Evolutionary conservation across 2,113 vertebrate species (phyloP), one percentile per base, ranked within the genome.

Genomic region (Lepus timidus): DNA sequence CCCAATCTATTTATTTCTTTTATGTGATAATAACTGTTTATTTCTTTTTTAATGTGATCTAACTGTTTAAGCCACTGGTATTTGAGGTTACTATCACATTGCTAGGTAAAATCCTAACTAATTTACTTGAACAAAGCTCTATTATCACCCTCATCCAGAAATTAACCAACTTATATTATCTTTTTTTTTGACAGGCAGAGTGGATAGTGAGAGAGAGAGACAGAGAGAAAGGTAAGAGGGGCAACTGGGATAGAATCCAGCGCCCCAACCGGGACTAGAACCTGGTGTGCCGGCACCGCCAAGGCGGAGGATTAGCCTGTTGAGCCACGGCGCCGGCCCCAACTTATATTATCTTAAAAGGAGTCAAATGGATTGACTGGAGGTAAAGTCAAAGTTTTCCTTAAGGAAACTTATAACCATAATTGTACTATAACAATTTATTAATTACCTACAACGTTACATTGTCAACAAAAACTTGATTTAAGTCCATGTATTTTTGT

Each of bases 111-210:
- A 88, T 79, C 58, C 25, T 74, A 96, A 85, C 29, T 88, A 65
- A 89, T 78, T 20, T 29, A 84, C 29, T 2, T 39, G 58, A 91
- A 91, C 55, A 88, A 88, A 94, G 92, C 23, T 85, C 80, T 92
- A 62, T 7, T 68, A n/a, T 44, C 25, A 95, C 65, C 78, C 62
- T 95, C 68, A 85, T 67, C 85, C 20, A 88, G 55, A 95, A 76
- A 27, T 12, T 62, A 65, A 68, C 20, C 16, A 88, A 12, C 36
- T 87, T 33, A 51, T 33, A 84, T 65, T 83, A 70, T 79, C 78
- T 96, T 58, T 36, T 36, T 36, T 36, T 36, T 36, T 36, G 36
- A 36, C 36, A 36, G 36, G 36, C 36, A 36, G 36, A 36, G 36
- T 36, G 36, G 36, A 36, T 36, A 36, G 36, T 36, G 36, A 36